A percentile compares a stretch with the other conserved stretches of the same genome.
Conservation (phyloP, 2,888 invertebrate species). For the Adineta ricciae region DNA sequence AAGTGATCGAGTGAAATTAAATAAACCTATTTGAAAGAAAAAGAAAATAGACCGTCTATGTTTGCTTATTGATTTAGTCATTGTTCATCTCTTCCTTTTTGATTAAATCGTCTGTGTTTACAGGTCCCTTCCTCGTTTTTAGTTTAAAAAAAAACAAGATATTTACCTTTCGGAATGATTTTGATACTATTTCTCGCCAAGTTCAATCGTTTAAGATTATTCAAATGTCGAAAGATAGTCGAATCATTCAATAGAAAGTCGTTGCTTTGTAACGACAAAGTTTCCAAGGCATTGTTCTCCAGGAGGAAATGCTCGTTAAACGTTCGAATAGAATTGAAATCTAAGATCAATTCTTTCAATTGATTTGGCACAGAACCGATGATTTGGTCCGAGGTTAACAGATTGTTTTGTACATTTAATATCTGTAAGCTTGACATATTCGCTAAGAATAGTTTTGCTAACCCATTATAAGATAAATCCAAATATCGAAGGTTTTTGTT, state of each 20-base stretch:
- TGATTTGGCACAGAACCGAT: neutral
- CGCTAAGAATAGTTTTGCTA: neutral
- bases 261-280: slow-evolving; percentile 15
- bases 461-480: slow-evolving; percentile 18
- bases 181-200: slow-evolving; percentile 10
- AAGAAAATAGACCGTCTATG: neutral
- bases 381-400: neutral
- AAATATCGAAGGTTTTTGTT: neutral
- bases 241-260: neutral
- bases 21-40: neutral
- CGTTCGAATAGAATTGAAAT: slow-evolving; percentile 11
- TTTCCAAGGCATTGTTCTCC: neutral
- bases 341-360: slow-evolving; percentile 9
- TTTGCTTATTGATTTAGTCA: too few species aligned
- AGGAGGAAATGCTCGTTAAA: neutral
- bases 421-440: neutral
- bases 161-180: slow-evolving; percentile 7
- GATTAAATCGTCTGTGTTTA: too few species aligned
- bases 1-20: neutral
- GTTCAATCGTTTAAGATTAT: slow-evolving; percentile 15
- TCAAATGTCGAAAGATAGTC: neutral
- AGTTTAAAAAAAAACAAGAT: too few species aligned
- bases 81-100: too few species aligned
- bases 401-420: slow-evolving; percentile 20
- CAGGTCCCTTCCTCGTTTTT: too few species aligned